Conservation (phyloP, 2,113 vertebrate species). For the Lipophrys pholis region DNA sequence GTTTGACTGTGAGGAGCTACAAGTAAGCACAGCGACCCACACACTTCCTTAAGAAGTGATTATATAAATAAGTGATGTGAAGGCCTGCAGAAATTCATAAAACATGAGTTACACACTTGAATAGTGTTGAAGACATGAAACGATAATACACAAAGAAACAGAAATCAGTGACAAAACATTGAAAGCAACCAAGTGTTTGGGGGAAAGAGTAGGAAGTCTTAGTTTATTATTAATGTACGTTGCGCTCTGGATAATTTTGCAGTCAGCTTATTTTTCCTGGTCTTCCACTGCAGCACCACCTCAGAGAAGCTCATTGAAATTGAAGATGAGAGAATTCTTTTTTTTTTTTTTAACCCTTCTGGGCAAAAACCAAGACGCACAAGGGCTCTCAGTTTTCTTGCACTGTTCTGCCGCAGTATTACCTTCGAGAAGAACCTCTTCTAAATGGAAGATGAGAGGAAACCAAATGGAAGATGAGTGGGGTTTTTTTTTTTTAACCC, state of each 20-base stretch:
- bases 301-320: constrained; percentile 56
- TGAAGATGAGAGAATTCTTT: constrained; percentile 57
- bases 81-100: constrained; percentile 3
- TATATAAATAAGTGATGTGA: neutral
- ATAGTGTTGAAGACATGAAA: constrained; percentile 3
- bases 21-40: neutral
- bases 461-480: constrained; percentile 27
- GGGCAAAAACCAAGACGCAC: constrained; percentile 41
- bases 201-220: constrained; percentile 32
- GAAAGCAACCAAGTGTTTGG: constrained; percentile 16
- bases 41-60: constrained; percentile 3
- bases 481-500: constrained; percentile 20
- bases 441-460: constrained; percentile 30
- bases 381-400: constrained; percentile 3
- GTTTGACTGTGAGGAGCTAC: constrained; percentile 1
- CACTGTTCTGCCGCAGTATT: constrained; percentile 37
- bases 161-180: constrained; percentile 9
- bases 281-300: constrained; percentile 53
- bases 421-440: constrained; percentile 40
- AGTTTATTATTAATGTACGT: constrained; percentile 74
- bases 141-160: constrained; percentile 22
- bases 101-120: neutral
- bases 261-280: constrained; percentile 73
- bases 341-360: neutral
- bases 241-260: constrained; percentile 59